Base-by-base conservation (phyloP, 1,140 invertebrate species). In the Melitaea cinxia region DNA sequence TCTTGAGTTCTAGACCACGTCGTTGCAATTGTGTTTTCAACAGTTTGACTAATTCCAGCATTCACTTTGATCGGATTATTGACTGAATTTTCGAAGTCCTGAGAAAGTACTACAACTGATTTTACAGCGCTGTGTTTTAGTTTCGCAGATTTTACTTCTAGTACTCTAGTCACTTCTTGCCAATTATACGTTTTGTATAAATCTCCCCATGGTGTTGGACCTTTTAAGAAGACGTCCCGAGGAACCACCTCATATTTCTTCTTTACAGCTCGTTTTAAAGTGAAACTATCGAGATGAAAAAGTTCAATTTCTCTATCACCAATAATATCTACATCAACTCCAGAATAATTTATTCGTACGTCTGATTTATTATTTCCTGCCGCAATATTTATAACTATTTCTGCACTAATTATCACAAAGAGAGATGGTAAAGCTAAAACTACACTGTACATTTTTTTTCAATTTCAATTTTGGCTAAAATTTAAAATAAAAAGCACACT, bases 191-290 rank as follows among this genome's bases (percentile, higher is more conserved):
- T 78, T 57, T 80, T 77, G 37, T 82, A 86, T 37, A 86, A 54
- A 59, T 86, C 83, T 2, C 74, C 77, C 82, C 83, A 86, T 2
- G 82, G 80, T 21, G 83, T 84, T 2, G 83, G 83, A 57, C 78
- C 79, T 67, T 73, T 78, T n/a, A 82, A 14, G 47, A 72, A 84
- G 1, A 76, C 66, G 4, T 73, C 68, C 0, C 58, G 71, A 0
- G 82, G 82, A 37, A 55, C 39, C 5, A 33, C 52, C 1, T 72
- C 66, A 15, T 68, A 80, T 62, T 71, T 68, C 23, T 56, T 70
- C 21, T 57, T 70, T 0, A 80, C 49, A 0, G 79, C 81, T 54
- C 56, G 23, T 47, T 72, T 68, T 30, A 84, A 66, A 47, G 73
- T 71, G 4, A 19, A 7, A 1, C 55, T 55, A 12, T 59, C 50